Base-by-base conservation (phyloP, 2,888 invertebrate species). In the Callimorpha dominula region DNA sequence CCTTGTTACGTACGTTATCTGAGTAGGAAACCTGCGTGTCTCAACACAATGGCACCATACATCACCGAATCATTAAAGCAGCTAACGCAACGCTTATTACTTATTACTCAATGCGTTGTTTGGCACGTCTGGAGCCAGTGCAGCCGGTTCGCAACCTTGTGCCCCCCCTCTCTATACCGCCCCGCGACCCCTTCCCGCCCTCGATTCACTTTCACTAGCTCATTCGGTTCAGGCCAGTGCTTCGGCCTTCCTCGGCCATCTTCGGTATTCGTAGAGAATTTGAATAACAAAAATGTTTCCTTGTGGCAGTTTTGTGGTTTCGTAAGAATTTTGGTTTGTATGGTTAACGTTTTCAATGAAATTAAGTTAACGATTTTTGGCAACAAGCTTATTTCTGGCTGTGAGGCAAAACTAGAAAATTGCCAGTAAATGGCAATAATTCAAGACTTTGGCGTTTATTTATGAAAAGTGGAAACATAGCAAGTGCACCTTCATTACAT, bases 61-160 rank as follows among this genome's bases (percentile, higher is more conserved):
- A 90, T 91, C 91, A 92, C 91, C 83, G 76, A 86, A 86, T 86
- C 90, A 90, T 90, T 90, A 90, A 88, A 83, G 84, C 85, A 85
- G 87, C 87, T 90, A 92, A 91, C 92, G 93, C 93, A 94, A 94
- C 86, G 87, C 86, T 92, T 92, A 92, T 91, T 93, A 89, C 89
- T 88, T 91, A 92, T 94, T 95, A 94, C 95, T 91, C 94, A 94
- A 94, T 89, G 84, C 84, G 91, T 90, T 91, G 92, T 93, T 93
- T 91, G 89, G 93, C 92, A 90, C 90, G 92, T 89, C 89, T 92
- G 87, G 87, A 90, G 90, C 89, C 87, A 86, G 90, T 88, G 89
- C 86, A 89, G 92, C 92, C 90, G 90, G 93, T 92, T 92, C 89
- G 92, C 94, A 95, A 93, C 95, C 95, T 95, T 94, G 95, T 88